A percentile compares a stretch with the other conserved stretches of the same genome.
These are phyloP conservation scores for Atethmia centrago DNA, from an alignment of 2,888 invertebrate genomes.

Conservation along the genomic window DNA sequence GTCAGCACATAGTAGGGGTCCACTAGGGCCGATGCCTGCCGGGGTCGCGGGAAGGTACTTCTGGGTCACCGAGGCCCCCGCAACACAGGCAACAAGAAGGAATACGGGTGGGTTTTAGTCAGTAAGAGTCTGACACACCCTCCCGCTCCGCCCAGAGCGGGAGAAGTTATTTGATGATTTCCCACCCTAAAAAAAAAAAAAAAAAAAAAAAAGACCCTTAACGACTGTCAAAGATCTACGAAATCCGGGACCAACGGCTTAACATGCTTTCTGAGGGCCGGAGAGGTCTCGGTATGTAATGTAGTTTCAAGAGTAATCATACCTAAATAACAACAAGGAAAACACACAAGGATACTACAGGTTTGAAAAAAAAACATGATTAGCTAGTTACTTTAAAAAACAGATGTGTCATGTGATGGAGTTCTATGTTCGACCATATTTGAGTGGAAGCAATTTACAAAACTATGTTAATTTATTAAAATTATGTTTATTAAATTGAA, in stretches of 20 bases:
- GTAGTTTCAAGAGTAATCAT: background rate
- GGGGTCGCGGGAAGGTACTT: too few relatives aligned
- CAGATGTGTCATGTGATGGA: too few relatives aligned
- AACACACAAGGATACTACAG: background rate
- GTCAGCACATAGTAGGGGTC: too few relatives aligned
- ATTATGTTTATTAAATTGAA: slow-evolving; percentile 1
- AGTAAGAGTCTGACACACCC: too few relatives aligned
- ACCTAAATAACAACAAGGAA: background rate
- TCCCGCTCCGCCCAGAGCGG: too few relatives aligned
- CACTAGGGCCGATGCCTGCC: too few relatives aligned
- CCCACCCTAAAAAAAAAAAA: too few relatives aligned
- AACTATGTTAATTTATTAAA: slow-evolving; percentile 18
- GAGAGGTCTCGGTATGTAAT: background rate
- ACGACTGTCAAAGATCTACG: background rate
- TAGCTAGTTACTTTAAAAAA: background rate
- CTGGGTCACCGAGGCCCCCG: too few relatives aligned
- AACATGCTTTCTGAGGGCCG: background rate
- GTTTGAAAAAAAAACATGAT: background rate
- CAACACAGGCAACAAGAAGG: too few relatives aligned
- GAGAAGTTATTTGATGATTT: too few relatives aligned
- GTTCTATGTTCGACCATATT: background rate
- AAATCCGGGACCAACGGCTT: background rate
- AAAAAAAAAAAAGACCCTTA: too few relatives aligned
- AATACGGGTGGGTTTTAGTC: too few relatives aligned
- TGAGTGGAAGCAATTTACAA: background rate